These are phyloP conservation scores for Leptinotarsa undecemlineata DNA, from an alignment of 1,140 invertebrate species.

Conservation along the genomic window DNA sequence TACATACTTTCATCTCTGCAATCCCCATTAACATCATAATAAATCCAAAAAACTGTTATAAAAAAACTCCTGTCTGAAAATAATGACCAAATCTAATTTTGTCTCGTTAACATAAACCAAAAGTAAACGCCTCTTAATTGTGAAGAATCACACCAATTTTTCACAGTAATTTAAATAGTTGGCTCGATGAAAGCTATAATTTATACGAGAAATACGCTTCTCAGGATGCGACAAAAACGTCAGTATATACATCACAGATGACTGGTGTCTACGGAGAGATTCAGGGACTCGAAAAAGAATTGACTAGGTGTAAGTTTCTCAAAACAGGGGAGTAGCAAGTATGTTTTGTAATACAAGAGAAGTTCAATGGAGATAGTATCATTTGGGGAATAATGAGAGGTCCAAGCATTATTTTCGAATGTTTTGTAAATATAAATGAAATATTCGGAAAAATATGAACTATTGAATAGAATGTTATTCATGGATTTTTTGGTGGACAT, in stretches of 20 bases:
- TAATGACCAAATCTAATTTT: conserved; percentile 26
- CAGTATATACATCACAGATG: not conserved
- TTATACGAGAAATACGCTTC: conserved; percentile 26
- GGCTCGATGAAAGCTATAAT: conserved; percentile 35
- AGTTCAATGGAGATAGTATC: too few species aligned
- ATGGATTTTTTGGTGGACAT: too few species aligned
- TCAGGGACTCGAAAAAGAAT: not conserved
- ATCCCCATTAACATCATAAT: conserved; percentile 14
- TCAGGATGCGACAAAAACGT: not conserved
- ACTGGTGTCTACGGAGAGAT: not conserved
- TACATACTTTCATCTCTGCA: conserved; percentile 1
- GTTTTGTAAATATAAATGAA: too few species aligned
- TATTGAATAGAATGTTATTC: too few species aligned
- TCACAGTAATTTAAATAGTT: conserved; percentile 41
- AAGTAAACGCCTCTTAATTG: conserved; percentile 40
- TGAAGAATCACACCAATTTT: conserved; percentile 41
- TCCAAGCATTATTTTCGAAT: too few species aligned
- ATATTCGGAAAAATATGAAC: too few species aligned
- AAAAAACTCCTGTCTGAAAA: conserved; percentile 3
- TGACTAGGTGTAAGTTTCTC: too few species aligned
- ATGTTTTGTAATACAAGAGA: too few species aligned
- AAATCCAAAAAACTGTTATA: conserved; percentile 9
- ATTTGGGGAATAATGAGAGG: too few species aligned
- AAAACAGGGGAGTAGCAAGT: too few species aligned
- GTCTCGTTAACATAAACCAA: conserved; percentile 35